Percentiles rank a stretch among this genome's conserved stretches.
These are phyloP conservation scores for Andinoacara biseriatus DNA, from an alignment of 2,113 vertebrate species.

Conservation along the genomic window DNA sequence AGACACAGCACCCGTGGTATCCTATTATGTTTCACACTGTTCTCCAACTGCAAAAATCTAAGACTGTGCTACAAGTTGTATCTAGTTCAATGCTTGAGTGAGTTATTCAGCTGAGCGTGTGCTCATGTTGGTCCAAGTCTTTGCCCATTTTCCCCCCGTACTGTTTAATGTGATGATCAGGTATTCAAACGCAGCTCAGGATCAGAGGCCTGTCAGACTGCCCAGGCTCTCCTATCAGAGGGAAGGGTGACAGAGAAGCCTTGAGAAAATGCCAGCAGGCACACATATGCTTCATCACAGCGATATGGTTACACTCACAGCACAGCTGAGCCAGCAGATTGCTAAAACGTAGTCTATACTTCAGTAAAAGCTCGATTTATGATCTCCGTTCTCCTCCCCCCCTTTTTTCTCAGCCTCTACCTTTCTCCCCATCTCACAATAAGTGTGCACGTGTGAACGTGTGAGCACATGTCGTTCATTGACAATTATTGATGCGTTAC, in stretches of 20 bases:
- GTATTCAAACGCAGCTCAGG: slow-evolving; percentile 23
- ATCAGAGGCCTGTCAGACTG: slow-evolving; percentile 27
- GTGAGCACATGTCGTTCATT: slow-evolving; percentile 13
- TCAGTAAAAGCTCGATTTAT: slow-evolving; percentile 72
- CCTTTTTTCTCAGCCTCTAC: slow-evolving; percentile 6
- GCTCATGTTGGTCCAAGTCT: neutral
- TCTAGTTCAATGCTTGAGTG: neutral
- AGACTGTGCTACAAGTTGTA: neutral
- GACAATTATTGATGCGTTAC: slow-evolving; percentile 61
- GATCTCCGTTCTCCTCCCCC: slow-evolving; percentile 32
- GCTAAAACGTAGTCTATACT: slow-evolving; percentile 65
- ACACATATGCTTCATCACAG: slow-evolving; percentile 63
- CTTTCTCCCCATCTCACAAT: neutral
- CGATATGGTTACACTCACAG: slow-evolving; percentile 68
- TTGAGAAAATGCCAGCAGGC: slow-evolving; percentile 68
- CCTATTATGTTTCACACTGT: slow-evolving; percentile 36
- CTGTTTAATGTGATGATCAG: slow-evolving; percentile 24
- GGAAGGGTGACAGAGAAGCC: slow-evolving; percentile 48
- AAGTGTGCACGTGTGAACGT: neutral
- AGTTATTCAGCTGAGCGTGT: neutral
- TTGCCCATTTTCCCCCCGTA: neutral
- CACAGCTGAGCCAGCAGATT: slow-evolving; percentile 71
- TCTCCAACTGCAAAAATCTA: slow-evolving; percentile 18
- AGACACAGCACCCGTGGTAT: slow-evolving; percentile 2
- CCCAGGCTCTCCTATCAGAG: slow-evolving; percentile 38